Evolutionary conservation across 2,888 invertebrate genomes (phyloP).

Genomic region (Lithophane leautieri): DNA sequence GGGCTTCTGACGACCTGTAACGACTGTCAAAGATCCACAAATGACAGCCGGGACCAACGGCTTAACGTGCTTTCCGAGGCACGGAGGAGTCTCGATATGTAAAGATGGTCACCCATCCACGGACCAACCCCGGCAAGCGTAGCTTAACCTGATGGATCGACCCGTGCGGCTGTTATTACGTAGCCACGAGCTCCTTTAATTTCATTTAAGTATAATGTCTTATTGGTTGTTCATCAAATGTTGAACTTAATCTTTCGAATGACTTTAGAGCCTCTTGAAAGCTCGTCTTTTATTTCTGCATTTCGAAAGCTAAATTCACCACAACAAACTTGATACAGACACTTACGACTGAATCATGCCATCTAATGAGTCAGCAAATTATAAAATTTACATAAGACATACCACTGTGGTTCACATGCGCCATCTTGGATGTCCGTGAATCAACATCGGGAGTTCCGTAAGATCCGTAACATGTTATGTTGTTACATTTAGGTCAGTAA

Average conservation of each 20-base stretch:
- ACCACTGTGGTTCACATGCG: constrained; percentile 41
- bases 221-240: not conserved
- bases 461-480: constrained; percentile 9
- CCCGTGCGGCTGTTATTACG: too few species aligned
- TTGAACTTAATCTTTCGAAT: not conserved
- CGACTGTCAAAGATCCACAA: too few species aligned
- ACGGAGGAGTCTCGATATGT: too few species aligned
- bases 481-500: constrained; percentile 17
- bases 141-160: too few species aligned
- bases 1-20: too few species aligned
- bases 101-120: too few species aligned
- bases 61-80: too few species aligned
- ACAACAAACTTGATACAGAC: not conserved
- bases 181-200: too few species aligned
- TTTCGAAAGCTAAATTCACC: not conserved
- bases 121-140: too few species aligned
- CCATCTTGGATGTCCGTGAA: constrained; percentile 37
- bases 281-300: not conserved
- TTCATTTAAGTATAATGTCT: too few species aligned
- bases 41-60: too few species aligned
- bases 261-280: not conserved
- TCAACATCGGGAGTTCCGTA: constrained; percentile 32
- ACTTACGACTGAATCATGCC: constrained; percentile 20
- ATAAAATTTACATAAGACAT: constrained; percentile 63
- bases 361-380: constrained; percentile 56